Evolutionary conservation across 2,113 vertebrate species (phyloP).

Genomic region (Pomatostomus ruficeps): DNA sequence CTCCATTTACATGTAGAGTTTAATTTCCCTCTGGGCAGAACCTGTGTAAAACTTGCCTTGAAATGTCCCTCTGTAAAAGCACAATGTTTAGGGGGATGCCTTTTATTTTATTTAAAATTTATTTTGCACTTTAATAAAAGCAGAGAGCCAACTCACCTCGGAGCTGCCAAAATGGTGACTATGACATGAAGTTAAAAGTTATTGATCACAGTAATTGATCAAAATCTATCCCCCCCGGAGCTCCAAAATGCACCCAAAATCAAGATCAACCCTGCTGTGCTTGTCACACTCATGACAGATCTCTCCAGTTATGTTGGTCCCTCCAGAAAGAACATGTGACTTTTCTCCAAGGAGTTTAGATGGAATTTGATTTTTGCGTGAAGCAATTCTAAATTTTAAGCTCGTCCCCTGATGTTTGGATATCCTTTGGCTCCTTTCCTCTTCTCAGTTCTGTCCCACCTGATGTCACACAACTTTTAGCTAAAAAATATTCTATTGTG

Average conservation of each 20-base stretch:
- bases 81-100: constrained; percentile 67
- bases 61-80: constrained; percentile 74
- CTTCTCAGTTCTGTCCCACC: neutral
- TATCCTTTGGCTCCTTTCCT: neutral
- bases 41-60: constrained; percentile 78
- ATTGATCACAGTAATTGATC: neutral
- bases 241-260: neutral
- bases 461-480: neutral
- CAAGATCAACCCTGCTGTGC: neutral
- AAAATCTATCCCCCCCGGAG: neutral
- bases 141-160: neutral
- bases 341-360: neutral
- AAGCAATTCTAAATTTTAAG: neutral
- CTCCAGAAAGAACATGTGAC: neutral
- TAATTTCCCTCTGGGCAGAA: constrained; percentile 83
- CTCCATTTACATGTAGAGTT: constrained; percentile 82
- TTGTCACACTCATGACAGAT: neutral
- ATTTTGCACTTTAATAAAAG: constrained; percentile 55
- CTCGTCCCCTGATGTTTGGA: neutral
- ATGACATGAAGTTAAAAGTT: neutral
- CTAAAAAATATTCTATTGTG: neutral
- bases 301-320: neutral
- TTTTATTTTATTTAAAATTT: constrained; percentile 78
- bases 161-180: neutral
- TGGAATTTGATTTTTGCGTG: neutral